Base-by-base conservation (phyloP, 2,888 invertebrate genomes). In the Subacronicta megacephala region DNA sequence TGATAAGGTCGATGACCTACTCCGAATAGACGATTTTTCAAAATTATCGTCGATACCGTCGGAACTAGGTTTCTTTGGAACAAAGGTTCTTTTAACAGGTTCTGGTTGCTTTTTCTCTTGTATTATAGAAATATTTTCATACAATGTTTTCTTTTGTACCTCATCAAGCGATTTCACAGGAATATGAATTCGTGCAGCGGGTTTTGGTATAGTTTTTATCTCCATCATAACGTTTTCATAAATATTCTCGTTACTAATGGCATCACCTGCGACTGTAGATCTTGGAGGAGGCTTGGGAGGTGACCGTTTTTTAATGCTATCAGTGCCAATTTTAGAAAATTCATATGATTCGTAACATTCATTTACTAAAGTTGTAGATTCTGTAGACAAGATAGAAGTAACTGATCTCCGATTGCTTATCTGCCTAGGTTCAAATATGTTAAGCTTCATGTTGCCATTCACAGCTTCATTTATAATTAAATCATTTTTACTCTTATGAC, bases 311-410 rank as follows among this genome's bases (percentile, higher is more conserved):
- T 63, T 61, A 16, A 49, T 50, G 15, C 46, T 62, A 55, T 62
- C 69, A 23, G 56, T 70, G 26, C 78, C 73, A 43, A 38, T 56
- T 65, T 78, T 80, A 13, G 78, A 65, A 72, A 90, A 88, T 43
- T 91, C 90, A 63, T 89, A 93, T 1, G 92, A 84, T 70, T 93
- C 94, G 62, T 94, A 94, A 65, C 90, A 93, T 70, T 93, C 94
- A 66, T 94, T 94, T 0, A 91, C 80, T 42, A 88, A 83, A 62
- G 84, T 81, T 33, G 84, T 83, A 12, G 91, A 92, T 57, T 89
- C 89, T 50, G 75, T 62, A 1, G 87, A 87, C 18, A 71, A 55
- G 43, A 82, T 83, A 7, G 90, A 89, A 45, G 75, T 73, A 3
- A 83, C 50, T 33, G 90, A 90, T 53, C 72, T 78, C 54, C 85